These are phyloP conservation scores for Otolemur crassicaudatus DNA, from an alignment of 2,797 vertebrate genomes.

Conservation along the genomic window DNA sequence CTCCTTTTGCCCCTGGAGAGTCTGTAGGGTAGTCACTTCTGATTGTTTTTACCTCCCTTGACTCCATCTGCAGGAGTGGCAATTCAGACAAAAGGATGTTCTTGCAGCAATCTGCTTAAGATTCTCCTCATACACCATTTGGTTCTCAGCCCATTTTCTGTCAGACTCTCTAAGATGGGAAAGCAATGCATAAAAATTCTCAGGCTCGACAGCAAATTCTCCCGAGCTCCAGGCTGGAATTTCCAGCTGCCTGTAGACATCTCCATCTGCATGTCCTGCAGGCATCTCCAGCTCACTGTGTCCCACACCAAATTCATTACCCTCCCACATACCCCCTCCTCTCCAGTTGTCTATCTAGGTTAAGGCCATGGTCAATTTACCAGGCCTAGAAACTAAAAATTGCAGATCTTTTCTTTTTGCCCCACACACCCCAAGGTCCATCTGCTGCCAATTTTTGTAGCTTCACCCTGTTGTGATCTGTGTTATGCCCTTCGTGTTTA, in stretches of 20 bases:
- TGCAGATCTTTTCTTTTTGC: conserved; percentile 40
- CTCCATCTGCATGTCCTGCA: conserved; percentile 71
- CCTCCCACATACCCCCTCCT: not conserved
- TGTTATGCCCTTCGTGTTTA: not conserved
- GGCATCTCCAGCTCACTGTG: conserved; percentile 40
- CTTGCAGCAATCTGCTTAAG: conserved; percentile 61
- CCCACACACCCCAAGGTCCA: not conserved
- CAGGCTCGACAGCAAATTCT: conserved; percentile 54
- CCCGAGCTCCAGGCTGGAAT: conserved; percentile 30
- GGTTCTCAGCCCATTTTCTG: conserved; percentile 76
- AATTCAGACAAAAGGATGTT: conserved; percentile 67
- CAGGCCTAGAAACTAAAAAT: not conserved
- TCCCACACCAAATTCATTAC: conserved; percentile 64
- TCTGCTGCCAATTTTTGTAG: not conserved
- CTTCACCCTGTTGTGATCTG: not conserved
- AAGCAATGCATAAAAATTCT: conserved; percentile 69
- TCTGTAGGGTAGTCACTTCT: conserved; percentile 16
- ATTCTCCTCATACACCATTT: conserved; percentile 61
- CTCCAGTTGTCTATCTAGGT: not conserved
- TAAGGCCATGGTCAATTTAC: not conserved
- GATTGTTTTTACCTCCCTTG: conserved; percentile 46
- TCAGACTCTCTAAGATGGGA: conserved; percentile 66
- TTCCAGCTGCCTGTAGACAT: conserved; percentile 65
- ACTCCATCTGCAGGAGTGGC: conserved; percentile 34
- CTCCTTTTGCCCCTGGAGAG: not conserved